These are phyloP conservation scores for Chalcosyrphus nemorum DNA, from an alignment of 2,888 invertebrate species.

Conservation along the genomic window DNA sequence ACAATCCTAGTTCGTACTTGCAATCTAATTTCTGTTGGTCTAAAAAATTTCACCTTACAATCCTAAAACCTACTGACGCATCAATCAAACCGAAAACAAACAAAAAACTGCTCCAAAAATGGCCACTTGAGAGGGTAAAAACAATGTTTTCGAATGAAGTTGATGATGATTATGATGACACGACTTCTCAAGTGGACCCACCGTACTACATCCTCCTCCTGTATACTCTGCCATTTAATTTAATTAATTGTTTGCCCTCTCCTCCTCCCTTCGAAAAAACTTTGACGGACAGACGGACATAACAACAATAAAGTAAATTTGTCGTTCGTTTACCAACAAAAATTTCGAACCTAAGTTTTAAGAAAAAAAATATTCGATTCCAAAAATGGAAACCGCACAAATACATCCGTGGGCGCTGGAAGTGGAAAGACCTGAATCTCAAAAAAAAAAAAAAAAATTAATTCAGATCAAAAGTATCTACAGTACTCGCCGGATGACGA, in stretches of 20 bases:
- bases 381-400: conserved; percentile 62
- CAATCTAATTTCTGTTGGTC: not conserved
- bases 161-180: conserved; percentile 41
- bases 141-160: conserved; percentile 16
- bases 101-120: conserved; percentile 52
- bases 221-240: conserved; percentile 55
- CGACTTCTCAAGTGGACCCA: conserved; percentile 31
- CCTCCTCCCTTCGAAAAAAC: not conserved
- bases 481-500: conserved; percentile 3
- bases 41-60: not conserved
- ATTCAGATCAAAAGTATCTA: conserved; percentile 67
- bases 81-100: conserved; percentile 9
- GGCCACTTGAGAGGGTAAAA: conserved; percentile 35
- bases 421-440: conserved; percentile 47
- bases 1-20: not conserved
- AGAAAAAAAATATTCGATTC: conserved; percentile 1
- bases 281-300: conserved; percentile 18
- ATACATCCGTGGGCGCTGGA: conserved; percentile 59
- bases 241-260: conserved; percentile 54
- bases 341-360: conserved; percentile 22
- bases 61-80: conserved; percentile 3
- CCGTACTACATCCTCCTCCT: not conserved
- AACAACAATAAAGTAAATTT: conserved; percentile 18
- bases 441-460: conserved; percentile 2
- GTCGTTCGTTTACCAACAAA: not conserved